Evolutionary conservation across 2,888 invertebrate species (phyloP), one percentile per base, ranked within the genome.

Genomic region (Charanyca ferruginea): DNA sequence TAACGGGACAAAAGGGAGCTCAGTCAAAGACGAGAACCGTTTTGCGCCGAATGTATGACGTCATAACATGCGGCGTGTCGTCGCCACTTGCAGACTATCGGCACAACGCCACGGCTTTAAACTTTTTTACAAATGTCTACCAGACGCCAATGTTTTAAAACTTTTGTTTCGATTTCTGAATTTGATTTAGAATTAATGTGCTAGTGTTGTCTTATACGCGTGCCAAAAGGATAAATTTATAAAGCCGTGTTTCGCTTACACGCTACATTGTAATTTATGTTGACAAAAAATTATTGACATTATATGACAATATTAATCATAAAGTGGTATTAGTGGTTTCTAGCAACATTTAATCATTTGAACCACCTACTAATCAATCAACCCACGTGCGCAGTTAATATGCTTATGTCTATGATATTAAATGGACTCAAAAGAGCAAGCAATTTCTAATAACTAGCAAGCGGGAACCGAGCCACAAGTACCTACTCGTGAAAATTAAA

Each of bases 1-100:
- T 73, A 83, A 81, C 70, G 83, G 83, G 80, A 89, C 85, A 90
- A 90, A 88, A 85, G 85, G 61, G 69, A 57, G 65, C 63, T 74
- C 58, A 73, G 74, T 85, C 87, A 88, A 88, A 89, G 87, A 83
- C 81, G 82, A 70, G 54, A 68, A 67, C 54, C 64, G 47, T 77
- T 80, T 80, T 59, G 77, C 81, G 84, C 81, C 74, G 38, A 38
- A 25, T 42, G 76, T 77, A 77, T 85, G 81, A 81, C 80, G 82
- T 81, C 69, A 65, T 22, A 60, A 54, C 57, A 18, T 41, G 44
- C 18, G 35, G 22, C 20, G 59, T 55, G 48, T 41, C 42, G 57
- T 23, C 54, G 53, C 48, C 66, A 52, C 51, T 60, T 45, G 53
- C 60, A 23, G 53, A 44, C 68, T 63, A 63, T 63, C 52, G 28